These are phyloP conservation scores for Phaedon cochleariae DNA, from an alignment of 2,888 invertebrate species.

Conservation along the genomic window DNA sequence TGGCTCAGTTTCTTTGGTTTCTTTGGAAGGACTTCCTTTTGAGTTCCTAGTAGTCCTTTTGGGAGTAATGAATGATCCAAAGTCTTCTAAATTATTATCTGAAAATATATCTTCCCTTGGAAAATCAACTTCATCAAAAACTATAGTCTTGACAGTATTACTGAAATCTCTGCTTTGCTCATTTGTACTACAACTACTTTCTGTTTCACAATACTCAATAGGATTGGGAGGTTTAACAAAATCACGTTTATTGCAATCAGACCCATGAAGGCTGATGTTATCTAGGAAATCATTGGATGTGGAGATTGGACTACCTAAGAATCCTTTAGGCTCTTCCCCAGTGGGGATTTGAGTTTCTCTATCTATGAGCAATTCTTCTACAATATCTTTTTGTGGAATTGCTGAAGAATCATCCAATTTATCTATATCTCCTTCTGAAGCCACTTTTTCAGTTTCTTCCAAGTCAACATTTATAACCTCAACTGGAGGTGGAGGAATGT, in stretches of 20 bases:
- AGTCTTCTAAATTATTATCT: slow-evolving; percentile 53
- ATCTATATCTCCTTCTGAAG: background rate
- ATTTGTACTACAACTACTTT: slow-evolving; percentile 53
- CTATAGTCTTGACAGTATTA: slow-evolving; percentile 48
- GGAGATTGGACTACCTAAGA: slow-evolving; percentile 44
- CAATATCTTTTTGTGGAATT: background rate
- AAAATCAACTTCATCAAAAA: slow-evolving; percentile 57
- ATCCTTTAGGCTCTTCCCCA: slow-evolving; percentile 49
- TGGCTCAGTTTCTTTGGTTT: background rate
- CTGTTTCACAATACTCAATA: slow-evolving; percentile 53
- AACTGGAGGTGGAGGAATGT: slow-evolving; percentile 50
- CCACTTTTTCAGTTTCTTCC: slow-evolving; percentile 34
- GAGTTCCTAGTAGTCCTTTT: slow-evolving; percentile 28
- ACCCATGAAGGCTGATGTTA: slow-evolving; percentile 53
- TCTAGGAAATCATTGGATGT: slow-evolving; percentile 42
- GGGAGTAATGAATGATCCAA: slow-evolving; percentile 54
- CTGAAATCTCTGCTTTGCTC: slow-evolving; percentile 37
- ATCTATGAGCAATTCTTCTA: background rate
- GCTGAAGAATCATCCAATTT: background rate
- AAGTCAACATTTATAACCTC: slow-evolving; percentile 50
- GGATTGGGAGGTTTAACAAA: slow-evolving; percentile 45
- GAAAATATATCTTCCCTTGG: slow-evolving; percentile 53
- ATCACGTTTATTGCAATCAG: slow-evolving; percentile 49
- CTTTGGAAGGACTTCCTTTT: background rate
- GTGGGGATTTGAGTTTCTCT: background rate